These are phyloP conservation scores for Helarctos malayanus DNA, from an alignment of 2,797 vertebrate species.

Conservation along the genomic window DNA sequence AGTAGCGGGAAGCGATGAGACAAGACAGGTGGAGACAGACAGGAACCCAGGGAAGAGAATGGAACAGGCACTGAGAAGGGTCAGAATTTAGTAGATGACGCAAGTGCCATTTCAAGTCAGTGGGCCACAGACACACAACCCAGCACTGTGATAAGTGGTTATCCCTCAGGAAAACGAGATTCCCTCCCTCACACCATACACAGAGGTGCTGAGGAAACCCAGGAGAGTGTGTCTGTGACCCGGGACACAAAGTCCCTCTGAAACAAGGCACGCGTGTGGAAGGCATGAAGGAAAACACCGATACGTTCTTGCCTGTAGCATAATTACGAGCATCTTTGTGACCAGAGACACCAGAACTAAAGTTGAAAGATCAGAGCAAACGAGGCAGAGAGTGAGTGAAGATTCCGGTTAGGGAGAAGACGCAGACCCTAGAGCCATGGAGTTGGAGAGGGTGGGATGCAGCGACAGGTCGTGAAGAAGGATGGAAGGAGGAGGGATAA, in stretches of 20 bases:
- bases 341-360: neutral
- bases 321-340: neutral
- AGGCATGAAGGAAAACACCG: neutral
- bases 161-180: neutral
- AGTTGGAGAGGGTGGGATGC: neutral
- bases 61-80: too few relatives aligned
- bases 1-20: neutral
- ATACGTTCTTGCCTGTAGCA: neutral
- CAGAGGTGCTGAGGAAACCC: neutral
- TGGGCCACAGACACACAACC: neutral
- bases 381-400: neutral
- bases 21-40: neutral
- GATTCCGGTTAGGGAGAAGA: neutral
- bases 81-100: neutral
- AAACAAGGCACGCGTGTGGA: neutral
- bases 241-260: neutral
- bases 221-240: neutral
- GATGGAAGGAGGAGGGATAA: neutral
- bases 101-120: neutral
- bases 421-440: neutral
- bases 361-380: neutral
- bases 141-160: neutral
- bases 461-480: too few relatives aligned
- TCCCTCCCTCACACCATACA: neutral
- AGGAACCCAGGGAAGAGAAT: neutral